A percentile compares a stretch with the other conserved stretches of the same genome.
These are phyloP conservation scores for Cataglyphis rosenhaueri DNA, from an alignment of 2,888 invertebrate species.

Conservation along the genomic window DNA sequence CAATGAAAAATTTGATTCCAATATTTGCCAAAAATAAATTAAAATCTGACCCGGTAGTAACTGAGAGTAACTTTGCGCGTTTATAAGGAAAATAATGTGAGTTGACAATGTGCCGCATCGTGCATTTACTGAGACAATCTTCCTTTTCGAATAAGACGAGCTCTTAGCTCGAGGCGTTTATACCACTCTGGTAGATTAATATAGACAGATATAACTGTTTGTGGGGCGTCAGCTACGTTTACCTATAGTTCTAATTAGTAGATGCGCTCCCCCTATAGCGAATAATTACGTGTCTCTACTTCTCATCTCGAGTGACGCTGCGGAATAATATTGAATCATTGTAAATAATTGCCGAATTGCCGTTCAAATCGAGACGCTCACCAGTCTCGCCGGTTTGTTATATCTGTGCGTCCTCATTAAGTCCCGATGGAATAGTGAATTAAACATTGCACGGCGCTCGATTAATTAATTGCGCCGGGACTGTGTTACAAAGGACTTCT, in stretches of 20 bases:
- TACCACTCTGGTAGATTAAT: constrained; percentile 39
- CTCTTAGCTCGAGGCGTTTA: constrained; percentile 37
- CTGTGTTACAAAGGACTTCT: constrained; percentile 1
- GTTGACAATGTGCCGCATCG: background rate
- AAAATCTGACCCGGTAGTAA: background rate
- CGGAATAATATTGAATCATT: constrained; percentile 51
- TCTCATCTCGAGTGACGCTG: constrained; percentile 38
- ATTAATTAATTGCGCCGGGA: constrained; percentile 38
- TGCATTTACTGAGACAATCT: background rate
- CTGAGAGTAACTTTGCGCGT: background rate
- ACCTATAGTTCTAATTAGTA: constrained; percentile 52
- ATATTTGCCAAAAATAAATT: background rate
- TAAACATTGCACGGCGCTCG: constrained; percentile 34
- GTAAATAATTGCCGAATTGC: constrained; percentile 48
- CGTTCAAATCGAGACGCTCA: constrained; percentile 15
- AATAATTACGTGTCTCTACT: constrained; percentile 48
- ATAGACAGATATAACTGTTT: constrained; percentile 46
- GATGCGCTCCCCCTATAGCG: constrained; percentile 41
- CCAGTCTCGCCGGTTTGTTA: constrained; percentile 30
- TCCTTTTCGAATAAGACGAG: constrained; percentile 26
- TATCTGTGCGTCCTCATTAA: constrained; percentile 44
- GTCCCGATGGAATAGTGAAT: constrained; percentile 36
- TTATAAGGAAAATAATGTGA: background rate
- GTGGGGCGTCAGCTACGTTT: constrained; percentile 35
- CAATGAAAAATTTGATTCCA: background rate